Evolutionary conservation across 2,888 invertebrate genomes (phyloP).

Genomic region (Pomacea canaliculata): DNA sequence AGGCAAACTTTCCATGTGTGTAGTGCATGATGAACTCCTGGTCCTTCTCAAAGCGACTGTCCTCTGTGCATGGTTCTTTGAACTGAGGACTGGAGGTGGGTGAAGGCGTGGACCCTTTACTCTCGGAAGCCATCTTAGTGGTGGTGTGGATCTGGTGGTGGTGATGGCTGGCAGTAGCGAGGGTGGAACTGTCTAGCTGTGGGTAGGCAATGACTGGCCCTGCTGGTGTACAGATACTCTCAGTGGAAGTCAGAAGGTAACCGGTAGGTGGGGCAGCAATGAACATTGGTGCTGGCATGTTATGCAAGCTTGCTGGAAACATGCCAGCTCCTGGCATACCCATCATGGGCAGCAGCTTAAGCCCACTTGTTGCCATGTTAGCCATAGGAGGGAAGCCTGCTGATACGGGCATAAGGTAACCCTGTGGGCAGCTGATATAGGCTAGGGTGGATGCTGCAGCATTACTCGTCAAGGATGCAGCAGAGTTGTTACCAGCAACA

Average conservation of each 20-base stretch:
- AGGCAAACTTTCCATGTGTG: conserved; percentile 54
- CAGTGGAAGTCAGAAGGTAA: conserved; percentile 17
- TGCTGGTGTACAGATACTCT: conserved; percentile 27
- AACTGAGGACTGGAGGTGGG: conserved; percentile 24
- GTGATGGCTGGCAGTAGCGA: conserved; percentile 22
- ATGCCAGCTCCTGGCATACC: conserved; percentile 35
- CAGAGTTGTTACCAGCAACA: background rate
- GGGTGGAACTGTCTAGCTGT: conserved; percentile 28
- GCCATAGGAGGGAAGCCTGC: conserved; percentile 36
- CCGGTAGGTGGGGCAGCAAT: conserved; percentile 31
- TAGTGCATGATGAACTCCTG: conserved; percentile 55
- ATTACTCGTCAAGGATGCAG: background rate
- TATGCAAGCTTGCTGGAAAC: conserved; percentile 28
- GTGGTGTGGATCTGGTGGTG: conserved; percentile 16
- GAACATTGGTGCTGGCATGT: conserved; percentile 34
- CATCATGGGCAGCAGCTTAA: conserved; percentile 49
- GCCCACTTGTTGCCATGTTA: conserved; percentile 31
- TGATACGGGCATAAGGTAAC: conserved; percentile 33
- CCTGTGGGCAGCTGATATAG: conserved; percentile 28
- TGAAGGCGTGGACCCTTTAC: conserved; percentile 2
- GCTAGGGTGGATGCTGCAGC: conserved; percentile 4
- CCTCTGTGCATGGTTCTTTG: conserved; percentile 29
- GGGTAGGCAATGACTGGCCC: conserved; percentile 32
- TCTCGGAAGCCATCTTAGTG: background rate
- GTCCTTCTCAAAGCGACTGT: conserved; percentile 37